phyloP scores from a whole-genome alignment of 2,113 vertebrate genomes.

The Rhinopomastus cyanomelas region DNA sequence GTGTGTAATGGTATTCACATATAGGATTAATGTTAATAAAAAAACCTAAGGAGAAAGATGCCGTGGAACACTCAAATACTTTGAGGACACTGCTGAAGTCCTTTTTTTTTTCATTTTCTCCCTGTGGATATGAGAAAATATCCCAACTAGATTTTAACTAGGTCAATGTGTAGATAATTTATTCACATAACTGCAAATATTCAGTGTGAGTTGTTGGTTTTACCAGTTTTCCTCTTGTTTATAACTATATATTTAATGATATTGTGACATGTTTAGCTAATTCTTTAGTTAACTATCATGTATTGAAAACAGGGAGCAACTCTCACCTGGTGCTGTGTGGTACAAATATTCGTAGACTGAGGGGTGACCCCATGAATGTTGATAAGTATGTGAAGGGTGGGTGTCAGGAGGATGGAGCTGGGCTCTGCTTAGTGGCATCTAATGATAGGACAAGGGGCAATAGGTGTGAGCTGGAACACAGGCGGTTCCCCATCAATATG shows the following conservation, averaged over 20 bases:
- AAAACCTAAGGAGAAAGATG: neutral
- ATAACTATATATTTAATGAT: neutral
- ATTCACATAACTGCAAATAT: neutral
- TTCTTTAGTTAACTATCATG: neutral
- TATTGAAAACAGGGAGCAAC: neutral
- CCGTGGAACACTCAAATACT: neutral
- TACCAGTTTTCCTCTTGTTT: neutral
- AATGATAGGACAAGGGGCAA: no score
- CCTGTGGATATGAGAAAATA: neutral
- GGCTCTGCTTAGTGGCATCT: no score
- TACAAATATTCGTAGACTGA: neutral
- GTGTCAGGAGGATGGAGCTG: no score
- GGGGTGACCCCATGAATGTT: no score
- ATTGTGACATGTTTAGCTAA: neutral
- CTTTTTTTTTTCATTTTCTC: neutral
- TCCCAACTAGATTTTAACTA: neutral
- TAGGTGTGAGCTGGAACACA: no score
- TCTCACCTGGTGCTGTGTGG: neutral
- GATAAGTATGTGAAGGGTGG: no score
- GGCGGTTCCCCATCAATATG: no score
- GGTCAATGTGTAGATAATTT: constrained; percentile 11
- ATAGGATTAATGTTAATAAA: neutral
- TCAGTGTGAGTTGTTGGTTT: neutral
- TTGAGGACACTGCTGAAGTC: neutral
- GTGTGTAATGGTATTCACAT: neutral